Conservation (phyloP, 2,888 invertebrate species). For the Myathropa florea region DNA sequence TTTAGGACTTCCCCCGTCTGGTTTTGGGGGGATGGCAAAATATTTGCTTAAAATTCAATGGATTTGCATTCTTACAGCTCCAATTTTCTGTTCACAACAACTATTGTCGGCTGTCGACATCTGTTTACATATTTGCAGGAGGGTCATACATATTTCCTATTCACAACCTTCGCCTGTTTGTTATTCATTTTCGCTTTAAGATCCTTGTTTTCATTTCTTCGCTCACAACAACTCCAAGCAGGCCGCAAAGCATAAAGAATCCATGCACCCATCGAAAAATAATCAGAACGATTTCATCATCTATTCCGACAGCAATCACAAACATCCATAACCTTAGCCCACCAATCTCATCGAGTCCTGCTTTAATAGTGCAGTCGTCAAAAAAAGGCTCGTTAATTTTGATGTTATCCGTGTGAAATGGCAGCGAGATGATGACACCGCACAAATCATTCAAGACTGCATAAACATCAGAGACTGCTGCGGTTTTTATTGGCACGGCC, state of each 20-base stretch:
- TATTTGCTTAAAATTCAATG: too few relatives aligned
- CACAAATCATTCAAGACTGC: constrained; percentile 34
- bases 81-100: too few relatives aligned
- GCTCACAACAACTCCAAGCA: neutral
- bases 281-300: neutral
- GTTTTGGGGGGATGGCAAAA: too few relatives aligned
- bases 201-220: neutral
- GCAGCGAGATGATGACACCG: constrained; percentile 54
- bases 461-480: constrained; percentile 47
- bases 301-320: neutral
- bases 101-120: too few relatives aligned
- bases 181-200: neutral
- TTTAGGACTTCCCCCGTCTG: too few relatives aligned
- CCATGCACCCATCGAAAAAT: neutral
- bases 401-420: constrained; percentile 38
- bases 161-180: neutral
- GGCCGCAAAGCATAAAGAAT: neutral
- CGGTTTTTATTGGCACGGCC: constrained; percentile 28
- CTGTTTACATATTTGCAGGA: too few relatives aligned
- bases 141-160: neutral
- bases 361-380: constrained; percentile 21
- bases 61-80: too few relatives aligned
- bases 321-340: neutral
- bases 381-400: constrained; percentile 42
- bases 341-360: neutral